Percentiles rank a stretch among this genome's conserved stretches.
phyloP scores from a whole-genome alignment of 2,797 vertebrate species.

The Platalea minor region DNA sequence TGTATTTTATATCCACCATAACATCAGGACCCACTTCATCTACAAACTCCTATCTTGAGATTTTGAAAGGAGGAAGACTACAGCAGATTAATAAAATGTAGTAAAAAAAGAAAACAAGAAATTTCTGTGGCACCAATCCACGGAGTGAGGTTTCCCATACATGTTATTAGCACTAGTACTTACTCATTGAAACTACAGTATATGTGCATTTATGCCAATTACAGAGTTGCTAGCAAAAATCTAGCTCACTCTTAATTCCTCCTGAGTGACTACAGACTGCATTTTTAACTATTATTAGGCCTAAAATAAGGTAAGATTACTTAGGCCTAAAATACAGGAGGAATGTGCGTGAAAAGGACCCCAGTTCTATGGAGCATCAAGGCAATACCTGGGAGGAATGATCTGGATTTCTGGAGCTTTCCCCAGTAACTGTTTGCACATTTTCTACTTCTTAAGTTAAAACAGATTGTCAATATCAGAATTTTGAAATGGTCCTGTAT shows the following conservation, averaged over 20 bases:
- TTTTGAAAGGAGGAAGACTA: neutral
- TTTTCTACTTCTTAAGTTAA: neutral
- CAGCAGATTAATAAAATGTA: neutral
- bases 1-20: neutral
- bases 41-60: neutral
- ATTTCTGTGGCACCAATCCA: neutral
- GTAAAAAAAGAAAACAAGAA: neutral
- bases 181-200: neutral
- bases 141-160: neutral
- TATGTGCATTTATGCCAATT: neutral
- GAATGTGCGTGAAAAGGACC: neutral
- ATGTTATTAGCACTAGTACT: neutral
- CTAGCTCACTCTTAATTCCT: neutral
- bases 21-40: neutral
- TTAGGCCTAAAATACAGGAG: neutral
- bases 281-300: neutral
- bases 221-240: neutral
- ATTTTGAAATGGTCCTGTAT: neutral
- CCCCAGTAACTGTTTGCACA: neutral
- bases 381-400: neutral
- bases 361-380: neutral
- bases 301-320: neutral
- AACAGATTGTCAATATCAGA: neutral
- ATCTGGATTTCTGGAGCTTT: neutral
- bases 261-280: neutral